Evolutionary conservation across 2,888 invertebrate genomes (phyloP).

Genomic region (Temnothorax unifasciatus): DNA sequence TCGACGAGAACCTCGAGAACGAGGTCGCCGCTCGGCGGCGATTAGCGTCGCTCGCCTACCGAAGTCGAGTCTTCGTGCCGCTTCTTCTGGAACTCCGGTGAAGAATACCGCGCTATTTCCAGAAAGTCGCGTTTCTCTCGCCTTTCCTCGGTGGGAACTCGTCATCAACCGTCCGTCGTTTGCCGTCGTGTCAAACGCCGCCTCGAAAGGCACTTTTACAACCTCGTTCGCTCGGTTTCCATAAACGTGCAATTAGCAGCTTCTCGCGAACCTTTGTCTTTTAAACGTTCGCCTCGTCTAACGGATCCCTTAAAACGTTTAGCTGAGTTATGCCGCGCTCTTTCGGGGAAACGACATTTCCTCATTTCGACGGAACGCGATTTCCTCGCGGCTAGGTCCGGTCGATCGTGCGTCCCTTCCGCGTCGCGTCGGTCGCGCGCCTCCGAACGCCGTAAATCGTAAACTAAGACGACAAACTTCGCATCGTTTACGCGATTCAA

Average conservation of each 20-base stretch:
- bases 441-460: conserved; percentile 9
- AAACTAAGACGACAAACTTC: conserved; percentile 21
- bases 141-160: conserved; percentile 66
- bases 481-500: conserved; percentile 33
- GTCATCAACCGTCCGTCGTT: conserved; percentile 57
- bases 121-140: conserved; percentile 39
- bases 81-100: conserved; percentile 64
- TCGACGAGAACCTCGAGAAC: conserved; percentile 76
- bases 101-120: conserved; percentile 62
- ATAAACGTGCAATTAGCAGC: conserved; percentile 31
- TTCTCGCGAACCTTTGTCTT: conserved; percentile 39
- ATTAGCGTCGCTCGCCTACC: conserved; percentile 79
- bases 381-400: conserved; percentile 13
- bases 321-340: conserved; percentile 1
- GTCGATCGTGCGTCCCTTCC: not conserved
- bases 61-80: conserved; percentile 71
- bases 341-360: conserved; percentile 34
- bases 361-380: conserved; percentile 15
- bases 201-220: conserved; percentile 51
- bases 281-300: not conserved
- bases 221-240: conserved; percentile 41
- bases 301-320: conserved; percentile 8
- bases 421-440: not conserved
- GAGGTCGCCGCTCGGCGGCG: conserved; percentile 74
- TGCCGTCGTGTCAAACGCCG: conserved; percentile 32